Evolutionary conservation across 1,140 invertebrate genomes (phyloP), one percentile per base, ranked within the genome.

Genomic region (Contarinia nasturtii): DNA sequence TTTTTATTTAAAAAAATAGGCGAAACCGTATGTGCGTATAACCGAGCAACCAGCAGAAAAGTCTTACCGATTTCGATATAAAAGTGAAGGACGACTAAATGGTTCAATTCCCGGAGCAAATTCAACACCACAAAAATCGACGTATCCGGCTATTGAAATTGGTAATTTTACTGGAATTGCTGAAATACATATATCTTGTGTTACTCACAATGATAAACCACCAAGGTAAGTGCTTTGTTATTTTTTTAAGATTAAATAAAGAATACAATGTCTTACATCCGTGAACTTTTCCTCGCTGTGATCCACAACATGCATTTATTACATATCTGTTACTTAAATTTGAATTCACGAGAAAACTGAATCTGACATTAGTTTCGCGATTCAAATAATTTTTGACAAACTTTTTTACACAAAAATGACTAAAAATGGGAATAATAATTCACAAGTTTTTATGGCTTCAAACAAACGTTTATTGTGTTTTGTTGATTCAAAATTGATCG

Each of bases 1-100:
- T n/a, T n/a, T n/a, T n/a, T n/a, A n/a, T n/a, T n/a, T n/a, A n/a
- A n/a, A n/a, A n/a, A n/a, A n/a, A n/a, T n/a, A n/a, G n/a, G n/a
- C n/a, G n/a, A 34, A 41, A 12, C n/a, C 18, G 0, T 76, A 73
- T 57, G 77, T 92, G 2, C 74, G 80, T 57, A 92, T 97, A 43
- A 58, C 83, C 11, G 90, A 95, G 61, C 86, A 97, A 60, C 93
- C 92, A 2, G 89, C 90, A 20, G 75, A 83, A 11, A 88, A 93
- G 63, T 86, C 88, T 0, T 68, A 94, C 14, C 71, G 71, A 37
- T 80, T 91, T 67, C 73, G 90, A 7, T 98, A 98, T 67, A 86
- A 94, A 58, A 96, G 92, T 68, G 93, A 97, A 66, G 91, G 91
- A 1, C 71, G 92, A 58, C 93, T 88, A 5, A 91, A 91, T 41